Percentiles rank a stretch among this genome's conserved stretches.
These are phyloP conservation scores for Schizopygopsis malacanthus DNA, from an alignment of 2,797 vertebrate species.

Conservation along the genomic window DNA sequence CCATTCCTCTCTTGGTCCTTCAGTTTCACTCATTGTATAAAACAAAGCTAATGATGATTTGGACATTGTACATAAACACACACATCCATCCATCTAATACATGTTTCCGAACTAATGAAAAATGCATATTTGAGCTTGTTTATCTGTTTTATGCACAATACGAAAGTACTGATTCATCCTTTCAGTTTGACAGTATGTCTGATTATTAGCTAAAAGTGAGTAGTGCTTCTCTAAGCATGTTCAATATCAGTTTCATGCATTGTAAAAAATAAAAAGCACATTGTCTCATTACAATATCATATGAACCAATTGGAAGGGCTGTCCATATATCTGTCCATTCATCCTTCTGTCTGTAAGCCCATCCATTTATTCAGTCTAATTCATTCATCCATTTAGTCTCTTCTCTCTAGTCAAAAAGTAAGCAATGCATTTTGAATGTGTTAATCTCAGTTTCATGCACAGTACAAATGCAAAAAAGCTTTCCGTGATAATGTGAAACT, in stretches of 20 bases:
- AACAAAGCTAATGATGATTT: slow-evolving; percentile 5
- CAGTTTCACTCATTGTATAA: slow-evolving; percentile 59
- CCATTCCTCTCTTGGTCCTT: not conserved
- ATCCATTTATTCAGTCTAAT: not conserved
- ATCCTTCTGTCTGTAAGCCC: not conserved
- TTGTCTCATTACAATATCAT: not conserved
- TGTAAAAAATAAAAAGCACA: not conserved
- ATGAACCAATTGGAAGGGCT: not conserved
- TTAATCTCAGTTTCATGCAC: not conserved
- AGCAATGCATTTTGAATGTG: not conserved
- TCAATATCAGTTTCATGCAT: not conserved
- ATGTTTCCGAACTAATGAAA: not conserved
- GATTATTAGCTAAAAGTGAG: not conserved
- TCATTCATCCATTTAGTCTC: not conserved
- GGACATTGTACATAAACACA: not conserved
- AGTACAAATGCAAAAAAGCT: not conserved
- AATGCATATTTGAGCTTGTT: not conserved
- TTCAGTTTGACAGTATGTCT: not conserved
- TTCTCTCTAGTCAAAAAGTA: not conserved
- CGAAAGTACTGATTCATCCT: not conserved
- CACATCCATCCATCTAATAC: slow-evolving; percentile 2
- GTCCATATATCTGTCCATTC: not conserved
- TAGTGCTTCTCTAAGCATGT: not conserved
- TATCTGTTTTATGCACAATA: not conserved
- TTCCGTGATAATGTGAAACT: not conserved